A percentile compares a stretch with the other conserved stretches of the same genome.
Evolutionary conservation across 2,113 vertebrate species (phyloP).

Genomic region (Prionailurus bengalensis): DNA sequence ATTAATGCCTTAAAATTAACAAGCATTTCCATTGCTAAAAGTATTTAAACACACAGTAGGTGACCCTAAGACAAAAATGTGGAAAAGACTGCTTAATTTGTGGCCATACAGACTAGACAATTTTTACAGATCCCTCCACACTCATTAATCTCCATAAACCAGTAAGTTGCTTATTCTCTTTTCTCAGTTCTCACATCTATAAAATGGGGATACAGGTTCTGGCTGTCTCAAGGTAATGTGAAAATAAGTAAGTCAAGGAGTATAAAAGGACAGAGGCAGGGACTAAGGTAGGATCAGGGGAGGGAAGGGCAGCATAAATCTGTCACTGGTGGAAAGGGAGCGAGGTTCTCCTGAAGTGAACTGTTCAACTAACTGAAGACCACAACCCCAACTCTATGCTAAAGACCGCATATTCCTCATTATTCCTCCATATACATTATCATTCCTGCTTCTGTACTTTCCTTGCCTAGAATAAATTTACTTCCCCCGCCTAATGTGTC

Average conservation of each 20-base stretch:
- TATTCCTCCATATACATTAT: not conserved
- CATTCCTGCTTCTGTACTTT: not conserved
- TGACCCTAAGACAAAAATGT: not conserved
- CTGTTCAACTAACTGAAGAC: not conserved
- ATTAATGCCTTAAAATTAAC: not conserved
- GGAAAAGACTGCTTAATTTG: not conserved
- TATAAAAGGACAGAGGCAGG: not conserved
- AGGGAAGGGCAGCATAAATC: not conserved
- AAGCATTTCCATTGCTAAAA: not conserved
- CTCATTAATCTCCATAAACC: not conserved
- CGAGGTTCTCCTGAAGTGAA: not conserved
- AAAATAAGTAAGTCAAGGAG: slow-evolving; percentile 7
- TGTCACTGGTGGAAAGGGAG: not conserved
- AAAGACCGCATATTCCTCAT: not conserved
- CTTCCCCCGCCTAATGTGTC: not conserved
- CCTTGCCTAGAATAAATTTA: not conserved
- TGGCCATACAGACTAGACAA: not conserved
- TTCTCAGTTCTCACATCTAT: not conserved
- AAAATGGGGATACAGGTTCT: not conserved
- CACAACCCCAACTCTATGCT: not conserved
- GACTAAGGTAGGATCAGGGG: not conserved
- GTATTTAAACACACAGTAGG: not conserved
- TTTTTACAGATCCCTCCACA: not conserved
- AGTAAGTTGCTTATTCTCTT: not conserved
- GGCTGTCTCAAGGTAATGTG: not conserved